A percentile compares a stretch with the other conserved stretches of the same genome.
Conservation (phyloP, 2,797 vertebrate genomes). For the Pelobates cultripes region DNA sequence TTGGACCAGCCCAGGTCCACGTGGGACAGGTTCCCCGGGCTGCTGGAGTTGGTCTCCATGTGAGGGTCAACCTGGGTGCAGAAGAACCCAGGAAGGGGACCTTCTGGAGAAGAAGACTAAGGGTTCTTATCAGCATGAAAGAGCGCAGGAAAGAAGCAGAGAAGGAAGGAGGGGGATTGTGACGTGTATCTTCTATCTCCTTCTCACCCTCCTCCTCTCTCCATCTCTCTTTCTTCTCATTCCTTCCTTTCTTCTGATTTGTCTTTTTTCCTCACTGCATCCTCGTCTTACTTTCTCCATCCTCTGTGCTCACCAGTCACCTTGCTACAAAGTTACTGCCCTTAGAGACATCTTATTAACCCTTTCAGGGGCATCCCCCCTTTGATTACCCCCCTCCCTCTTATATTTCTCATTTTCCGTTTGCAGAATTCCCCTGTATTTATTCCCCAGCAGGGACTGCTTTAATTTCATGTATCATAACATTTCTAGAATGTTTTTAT, state of each 20-base stretch:
- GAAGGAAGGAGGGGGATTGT: constrained; percentile 12
- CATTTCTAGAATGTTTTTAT: background rate
- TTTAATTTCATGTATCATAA: background rate
- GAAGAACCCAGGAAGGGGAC: constrained; percentile 37
- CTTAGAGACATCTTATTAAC: background rate
- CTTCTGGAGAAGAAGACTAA: constrained; percentile 38
- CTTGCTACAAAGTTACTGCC: background rate
- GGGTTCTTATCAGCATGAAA: constrained; percentile 31
- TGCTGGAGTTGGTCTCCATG: constrained; percentile 64
- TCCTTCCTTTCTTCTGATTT: background rate
- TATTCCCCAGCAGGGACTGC: background rate
- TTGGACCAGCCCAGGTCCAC: constrained; percentile 42
- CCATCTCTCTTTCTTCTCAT: no score
- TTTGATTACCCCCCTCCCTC: background rate
- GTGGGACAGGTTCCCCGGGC: constrained; percentile 61
- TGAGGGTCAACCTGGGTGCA: constrained; percentile 43
- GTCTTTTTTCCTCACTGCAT: background rate
- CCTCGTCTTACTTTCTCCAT: background rate
- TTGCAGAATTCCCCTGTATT: background rate
- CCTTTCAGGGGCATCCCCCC: background rate
- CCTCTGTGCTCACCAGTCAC: background rate
- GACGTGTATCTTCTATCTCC: constrained; percentile 33
- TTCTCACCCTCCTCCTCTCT: constrained; percentile 11
- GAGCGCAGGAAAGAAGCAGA: constrained; percentile 24
- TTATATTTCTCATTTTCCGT: background rate